Evolutionary conservation across 92 coral and sea anemone species (phyloP), one percentile per base, ranked within the genome.

Genomic region (Siderastrea siderea): DNA sequence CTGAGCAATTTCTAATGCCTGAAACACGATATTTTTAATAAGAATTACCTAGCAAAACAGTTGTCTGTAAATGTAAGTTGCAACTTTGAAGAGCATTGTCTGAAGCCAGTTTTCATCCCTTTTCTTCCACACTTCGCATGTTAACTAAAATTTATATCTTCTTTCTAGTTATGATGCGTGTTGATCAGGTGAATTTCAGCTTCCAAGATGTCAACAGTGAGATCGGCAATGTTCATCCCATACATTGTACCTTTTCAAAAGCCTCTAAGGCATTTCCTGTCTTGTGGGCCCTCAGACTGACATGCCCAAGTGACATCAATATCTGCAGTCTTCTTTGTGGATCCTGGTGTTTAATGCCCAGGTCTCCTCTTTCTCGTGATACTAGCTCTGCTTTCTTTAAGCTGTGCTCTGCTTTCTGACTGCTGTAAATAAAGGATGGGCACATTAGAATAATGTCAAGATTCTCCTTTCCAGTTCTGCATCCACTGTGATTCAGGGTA

Each of bases 371-470:
- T 75, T 97, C 99, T 75, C 83, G 77, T 38, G 99, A 94, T 51
- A 96, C 98, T 43, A 97, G 75, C 84, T 97, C 98, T 43, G 99
- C 99, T 89, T 97, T 97, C 81, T 97, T 97, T 44, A 97, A 84
- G 77, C 88, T 91, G 59, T 97, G 97, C 80, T 95, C 98, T 66
- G 98, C 99, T 77, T 95, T 97, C 78, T 94, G 91, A 71, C 73
- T 86, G 75, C 96, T 96, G 54, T 74, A 51, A 48, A 84, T 50
- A 10, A 83, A 57, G 84, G 12, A 46, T 12, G 3, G 44, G 74
- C 48, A 26, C 38, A 26, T 26, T 0, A 26, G 38, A 26, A 8
- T 7, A 69, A 11, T 7, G 15, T 45, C 52, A 69, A 47, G 17
- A 13, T 61, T 13, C 26, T 61, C 26, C 19, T 61, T 14, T 53